phyloP scores from a whole-genome alignment of 2,888 invertebrate species.

The Heliconius erato region DNA sequence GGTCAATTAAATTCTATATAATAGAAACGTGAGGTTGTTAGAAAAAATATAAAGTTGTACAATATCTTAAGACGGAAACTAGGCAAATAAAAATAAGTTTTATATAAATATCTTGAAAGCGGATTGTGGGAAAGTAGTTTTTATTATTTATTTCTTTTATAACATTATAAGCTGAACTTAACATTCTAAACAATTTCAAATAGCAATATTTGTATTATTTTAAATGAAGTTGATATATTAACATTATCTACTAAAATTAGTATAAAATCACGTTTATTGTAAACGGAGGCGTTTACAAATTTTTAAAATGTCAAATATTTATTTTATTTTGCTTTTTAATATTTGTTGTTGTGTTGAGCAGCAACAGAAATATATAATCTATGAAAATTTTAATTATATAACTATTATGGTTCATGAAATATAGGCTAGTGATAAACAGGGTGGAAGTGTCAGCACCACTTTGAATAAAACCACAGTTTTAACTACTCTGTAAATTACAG shows the following conservation, averaged over 20 bases:
- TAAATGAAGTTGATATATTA: background rate
- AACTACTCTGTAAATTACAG: too few species aligned
- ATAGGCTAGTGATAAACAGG: too few species aligned
- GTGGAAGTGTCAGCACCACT: too few species aligned
- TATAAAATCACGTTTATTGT: too few species aligned
- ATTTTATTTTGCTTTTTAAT: too few species aligned
- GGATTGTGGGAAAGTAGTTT: slow-evolving; percentile 9
- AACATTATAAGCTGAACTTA: background rate
- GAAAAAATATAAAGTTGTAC: background rate
- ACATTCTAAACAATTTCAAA: background rate
- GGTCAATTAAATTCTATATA: slow-evolving; percentile 1
- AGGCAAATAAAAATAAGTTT: slow-evolving; percentile 4
- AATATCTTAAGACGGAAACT: background rate
- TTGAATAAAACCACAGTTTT: too few species aligned
- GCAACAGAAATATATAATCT: too few species aligned
- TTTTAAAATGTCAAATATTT: too few species aligned
- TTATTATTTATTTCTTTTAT: background rate
- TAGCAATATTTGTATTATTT: background rate
- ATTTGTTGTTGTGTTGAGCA: too few species aligned
- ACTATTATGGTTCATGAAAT: too few species aligned
- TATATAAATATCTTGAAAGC: slow-evolving; percentile 12
- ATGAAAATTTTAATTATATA: too few species aligned
- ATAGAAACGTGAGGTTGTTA: background rate
- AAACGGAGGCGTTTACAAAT: too few species aligned
- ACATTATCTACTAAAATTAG: background rate